Evolutionary conservation across 37 sponge, comb jelly and placozoan genomes (phyloP).

Genomic region (Oopsacas minuta): DNA sequence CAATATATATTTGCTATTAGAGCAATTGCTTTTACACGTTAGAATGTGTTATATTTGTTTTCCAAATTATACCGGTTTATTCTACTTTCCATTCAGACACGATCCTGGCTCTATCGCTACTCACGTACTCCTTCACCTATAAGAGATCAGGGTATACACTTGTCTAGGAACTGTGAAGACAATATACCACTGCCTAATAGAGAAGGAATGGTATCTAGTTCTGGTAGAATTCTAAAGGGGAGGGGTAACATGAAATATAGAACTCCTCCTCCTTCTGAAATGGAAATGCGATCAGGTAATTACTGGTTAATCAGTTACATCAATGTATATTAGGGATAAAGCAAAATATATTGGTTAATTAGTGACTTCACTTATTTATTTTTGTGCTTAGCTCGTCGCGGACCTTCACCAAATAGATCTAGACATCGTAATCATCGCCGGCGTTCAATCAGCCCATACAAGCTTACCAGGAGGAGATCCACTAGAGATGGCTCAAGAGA

Average conservation of each 20-base stretch:
- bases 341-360: too few species aligned
- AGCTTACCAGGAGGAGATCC: not conserved
- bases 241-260: not conserved
- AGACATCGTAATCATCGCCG: not conserved
- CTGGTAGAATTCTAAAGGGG: not conserved
- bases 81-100: not conserved
- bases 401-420: not conserved
- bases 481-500: not conserved
- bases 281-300: not conserved
- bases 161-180: not conserved
- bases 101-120: constrained; percentile 13
- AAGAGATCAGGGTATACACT: not conserved
- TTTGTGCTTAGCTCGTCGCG: not conserved
- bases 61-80: too few species aligned
- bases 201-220: not conserved
- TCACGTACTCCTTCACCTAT: not conserved
- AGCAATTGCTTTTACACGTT: not conserved
- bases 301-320: not conserved
- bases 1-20: too few species aligned
- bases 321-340: too few species aligned
- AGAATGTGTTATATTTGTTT: too few species aligned
- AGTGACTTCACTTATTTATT: too few species aligned
- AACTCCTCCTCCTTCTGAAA: not conserved
- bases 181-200: not conserved
- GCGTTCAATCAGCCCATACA: constrained; percentile 9